These are phyloP conservation scores for Catostomus latipinnis DNA, from an alignment of 2,797 vertebrate genomes.

Conservation along the genomic window DNA sequence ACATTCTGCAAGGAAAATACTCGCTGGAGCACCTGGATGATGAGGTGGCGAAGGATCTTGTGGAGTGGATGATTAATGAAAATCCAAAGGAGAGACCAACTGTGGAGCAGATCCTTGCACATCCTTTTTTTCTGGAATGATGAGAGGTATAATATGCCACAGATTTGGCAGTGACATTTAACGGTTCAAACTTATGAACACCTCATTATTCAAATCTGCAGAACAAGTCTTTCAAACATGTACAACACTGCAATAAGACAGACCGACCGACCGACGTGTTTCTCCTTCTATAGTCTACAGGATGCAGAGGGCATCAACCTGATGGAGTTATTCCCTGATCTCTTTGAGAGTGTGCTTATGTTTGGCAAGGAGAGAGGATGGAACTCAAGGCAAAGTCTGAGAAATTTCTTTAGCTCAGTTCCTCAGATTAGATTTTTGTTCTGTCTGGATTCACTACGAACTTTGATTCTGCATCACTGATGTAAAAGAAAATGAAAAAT, in stretches of 20 bases:
- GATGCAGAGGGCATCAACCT: constrained; percentile 55
- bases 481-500: too few relatives aligned
- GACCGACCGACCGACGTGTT: too few relatives aligned
- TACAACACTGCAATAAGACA: too few relatives aligned
- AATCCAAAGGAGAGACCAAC: constrained; percentile 63
- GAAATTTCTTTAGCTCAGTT: constrained; percentile 44
- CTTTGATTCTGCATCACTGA: too few relatives aligned
- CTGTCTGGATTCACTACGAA: too few relatives aligned
- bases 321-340: constrained; percentile 61
- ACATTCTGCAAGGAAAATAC: constrained; percentile 61
- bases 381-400: constrained; percentile 58
- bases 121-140: constrained; percentile 70
- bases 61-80: constrained; percentile 67
- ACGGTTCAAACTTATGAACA: too few relatives aligned
- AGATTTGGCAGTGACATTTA: too few relatives aligned
- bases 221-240: too few relatives aligned
- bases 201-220: too few relatives aligned
- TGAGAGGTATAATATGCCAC: too few relatives aligned
- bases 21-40: constrained; percentile 63
- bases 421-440: background rate
- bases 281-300: constrained; percentile 50
- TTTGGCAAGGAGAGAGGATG: constrained; percentile 62
- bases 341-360: constrained; percentile 64
- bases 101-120: constrained; percentile 65
- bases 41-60: constrained; percentile 66